Evolutionary conservation across 2,113 vertebrate species (phyloP).

Genomic region (Corythoichthys intestinalis): DNA sequence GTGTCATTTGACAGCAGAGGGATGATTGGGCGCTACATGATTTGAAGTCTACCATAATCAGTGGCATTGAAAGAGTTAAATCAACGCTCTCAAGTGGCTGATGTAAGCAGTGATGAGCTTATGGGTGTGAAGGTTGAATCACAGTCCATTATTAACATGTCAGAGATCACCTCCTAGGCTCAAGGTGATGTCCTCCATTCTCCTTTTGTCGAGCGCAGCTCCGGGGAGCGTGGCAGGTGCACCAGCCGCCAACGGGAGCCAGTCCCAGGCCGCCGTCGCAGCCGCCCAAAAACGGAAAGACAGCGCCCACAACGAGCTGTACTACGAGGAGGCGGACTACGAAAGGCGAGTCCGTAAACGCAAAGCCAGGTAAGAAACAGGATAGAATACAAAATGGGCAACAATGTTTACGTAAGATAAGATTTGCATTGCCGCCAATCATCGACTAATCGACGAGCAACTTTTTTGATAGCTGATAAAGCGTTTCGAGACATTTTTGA

Average conservation of each 20-base stretch:
- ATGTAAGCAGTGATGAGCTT: background rate
- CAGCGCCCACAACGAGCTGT: conserved; percentile 88
- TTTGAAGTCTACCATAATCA: too few species aligned
- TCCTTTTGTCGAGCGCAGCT: conserved; percentile 41
- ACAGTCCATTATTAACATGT: conserved; percentile 28
- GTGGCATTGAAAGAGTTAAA: too few species aligned
- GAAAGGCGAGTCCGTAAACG: conserved; percentile 90
- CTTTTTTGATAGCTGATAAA: too few species aligned
- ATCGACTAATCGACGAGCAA: too few species aligned
- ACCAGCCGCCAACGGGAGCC: conserved; percentile 75
- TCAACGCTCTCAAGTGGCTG: too few species aligned
- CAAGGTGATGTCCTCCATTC: conserved; percentile 35
- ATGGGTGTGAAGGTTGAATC: background rate
- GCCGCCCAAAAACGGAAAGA: conserved; percentile 82
- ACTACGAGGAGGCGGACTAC: conserved; percentile 93
- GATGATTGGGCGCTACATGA: too few species aligned
- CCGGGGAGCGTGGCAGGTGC: conserved; percentile 71
- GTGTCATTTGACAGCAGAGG: too few species aligned
- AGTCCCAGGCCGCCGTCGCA: conserved; percentile 85
- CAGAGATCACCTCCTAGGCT: conserved; percentile 5
- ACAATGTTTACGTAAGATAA: too few species aligned
- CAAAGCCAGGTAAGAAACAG: conserved; percentile 78
- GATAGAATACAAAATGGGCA: too few species aligned
- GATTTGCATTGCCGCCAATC: too few species aligned
- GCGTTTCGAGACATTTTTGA: too few species aligned